Evolutionary conservation across 2,888 invertebrate species (phyloP).

Genomic region (Stictocephala bisonia): DNA sequence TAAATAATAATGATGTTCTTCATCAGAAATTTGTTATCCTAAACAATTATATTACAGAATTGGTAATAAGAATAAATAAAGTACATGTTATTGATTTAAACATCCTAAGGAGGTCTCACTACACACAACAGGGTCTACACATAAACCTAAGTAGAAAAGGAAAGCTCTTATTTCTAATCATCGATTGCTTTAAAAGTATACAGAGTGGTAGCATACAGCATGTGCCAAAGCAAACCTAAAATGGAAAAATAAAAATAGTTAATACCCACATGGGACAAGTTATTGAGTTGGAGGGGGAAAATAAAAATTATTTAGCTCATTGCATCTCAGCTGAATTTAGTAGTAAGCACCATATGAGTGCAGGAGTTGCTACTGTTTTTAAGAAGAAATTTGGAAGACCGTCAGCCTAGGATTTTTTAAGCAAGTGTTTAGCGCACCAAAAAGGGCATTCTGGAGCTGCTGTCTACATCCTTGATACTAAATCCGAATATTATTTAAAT

Average conservation of each 20-base stretch:
- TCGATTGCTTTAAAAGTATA: background rate
- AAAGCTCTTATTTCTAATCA: background rate
- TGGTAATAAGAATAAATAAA: conserved; percentile 14
- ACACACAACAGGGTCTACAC: conserved; percentile 10
- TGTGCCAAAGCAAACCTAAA: conserved; percentile 5
- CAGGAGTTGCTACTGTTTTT: conserved; percentile 20
- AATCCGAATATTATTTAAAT: conserved; percentile 10
- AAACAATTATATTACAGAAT: conserved; percentile 18
- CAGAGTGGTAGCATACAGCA: conserved; percentile 14
- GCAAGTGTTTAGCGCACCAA: conserved; percentile 13
- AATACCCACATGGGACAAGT: conserved; percentile 17
- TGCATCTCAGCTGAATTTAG: conserved; percentile 12
- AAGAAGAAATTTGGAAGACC: conserved; percentile 16
- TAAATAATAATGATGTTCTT: background rate
- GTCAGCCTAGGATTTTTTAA: background rate
- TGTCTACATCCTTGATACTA: conserved; percentile 1
- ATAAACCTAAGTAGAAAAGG: conserved; percentile 6
- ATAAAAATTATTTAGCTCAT: background rate
- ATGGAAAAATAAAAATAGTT: background rate
- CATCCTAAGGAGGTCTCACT: background rate
- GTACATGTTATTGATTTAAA: conserved; percentile 16
- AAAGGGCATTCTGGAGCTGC: background rate
- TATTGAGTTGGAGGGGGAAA: background rate
- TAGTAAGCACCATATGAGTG: background rate
- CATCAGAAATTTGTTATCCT: conserved; percentile 20